Percentiles rank a stretch among this genome's conserved stretches.
phyloP scores from a whole-genome alignment of 2,797 vertebrate species.

The Pipistrellus pipistrellus region DNA sequence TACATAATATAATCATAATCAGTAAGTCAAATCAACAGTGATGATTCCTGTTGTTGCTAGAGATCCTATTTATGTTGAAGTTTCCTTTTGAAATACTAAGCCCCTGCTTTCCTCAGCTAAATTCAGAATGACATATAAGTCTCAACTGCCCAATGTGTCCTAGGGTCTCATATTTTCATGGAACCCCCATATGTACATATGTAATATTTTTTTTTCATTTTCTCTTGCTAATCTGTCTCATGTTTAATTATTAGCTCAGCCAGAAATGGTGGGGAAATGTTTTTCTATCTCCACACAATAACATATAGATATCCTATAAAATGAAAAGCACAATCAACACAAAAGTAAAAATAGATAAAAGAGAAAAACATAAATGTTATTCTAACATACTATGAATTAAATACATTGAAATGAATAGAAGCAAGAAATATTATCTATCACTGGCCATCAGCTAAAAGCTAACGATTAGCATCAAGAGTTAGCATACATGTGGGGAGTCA shows the following conservation, averaged over 20 bases:
- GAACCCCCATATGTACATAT: neutral
- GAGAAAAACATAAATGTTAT: neutral
- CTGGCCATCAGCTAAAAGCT: neutral
- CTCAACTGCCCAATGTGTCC: neutral
- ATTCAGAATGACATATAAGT: neutral
- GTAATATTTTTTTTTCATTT: neutral
- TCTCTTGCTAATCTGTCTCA: neutral
- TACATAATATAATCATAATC: slow-evolving; percentile 33
- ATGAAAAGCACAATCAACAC: neutral
- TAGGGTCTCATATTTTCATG: neutral
- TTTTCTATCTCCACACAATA: neutral
- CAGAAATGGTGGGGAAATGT: neutral
- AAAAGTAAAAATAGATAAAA: neutral
- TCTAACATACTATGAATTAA: neutral
- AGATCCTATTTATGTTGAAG: neutral
- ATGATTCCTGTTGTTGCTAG: neutral
- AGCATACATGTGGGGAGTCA: neutral
- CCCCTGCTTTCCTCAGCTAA: neutral
- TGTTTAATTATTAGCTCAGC: neutral
- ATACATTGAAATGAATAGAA: neutral
- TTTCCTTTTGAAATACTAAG: neutral
- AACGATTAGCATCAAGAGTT: neutral
- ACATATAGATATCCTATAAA: neutral
- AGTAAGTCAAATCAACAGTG: slow-evolving; percentile 26
- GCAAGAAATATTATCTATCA: neutral